Conservation (phyloP, 2,888 invertebrate genomes). For the Selenia dentaria region DNA sequence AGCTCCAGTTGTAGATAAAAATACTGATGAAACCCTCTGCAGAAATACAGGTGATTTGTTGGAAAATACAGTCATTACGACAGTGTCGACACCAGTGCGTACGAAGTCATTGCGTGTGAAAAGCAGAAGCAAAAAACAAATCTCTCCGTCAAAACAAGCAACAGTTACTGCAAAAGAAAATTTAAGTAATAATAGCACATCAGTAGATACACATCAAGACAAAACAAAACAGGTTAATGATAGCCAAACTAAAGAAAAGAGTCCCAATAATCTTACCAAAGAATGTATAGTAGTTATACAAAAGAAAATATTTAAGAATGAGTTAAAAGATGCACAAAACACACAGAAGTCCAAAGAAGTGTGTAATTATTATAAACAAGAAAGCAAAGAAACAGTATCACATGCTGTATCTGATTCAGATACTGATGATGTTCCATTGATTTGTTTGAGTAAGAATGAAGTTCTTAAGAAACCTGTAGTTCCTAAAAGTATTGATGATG, state of each 20-base stretch:
- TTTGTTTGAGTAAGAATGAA: constrained; percentile 47
- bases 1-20: not conserved
- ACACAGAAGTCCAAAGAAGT: constrained; percentile 16
- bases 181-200: constrained; percentile 3
- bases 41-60: not conserved
- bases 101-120: constrained; percentile 1
- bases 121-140: constrained; percentile 17
- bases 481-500: constrained; percentile 35
- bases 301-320: constrained; percentile 63
- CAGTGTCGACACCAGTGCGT: constrained; percentile 7
- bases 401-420: constrained; percentile 63
- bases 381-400: constrained; percentile 29
- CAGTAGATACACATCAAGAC: constrained; percentile 6
- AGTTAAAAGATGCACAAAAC: constrained; percentile 24
- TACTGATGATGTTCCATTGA: constrained; percentile 65
- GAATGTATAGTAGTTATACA: constrained; percentile 76
- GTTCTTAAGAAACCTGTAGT: constrained; percentile 9
- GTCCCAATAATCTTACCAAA: constrained; percentile 69
- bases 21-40: not conserved
- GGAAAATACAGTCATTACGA: not conserved
- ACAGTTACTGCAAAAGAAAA: constrained; percentile 11
- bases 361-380: no score
- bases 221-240: not conserved
- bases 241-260: constrained; percentile 40
- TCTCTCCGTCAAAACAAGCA: not conserved